Evolutionary conservation across 2,888 invertebrate genomes (phyloP), one percentile per base, ranked within the genome.

Genomic region (Cosmopolites sordidus): DNA sequence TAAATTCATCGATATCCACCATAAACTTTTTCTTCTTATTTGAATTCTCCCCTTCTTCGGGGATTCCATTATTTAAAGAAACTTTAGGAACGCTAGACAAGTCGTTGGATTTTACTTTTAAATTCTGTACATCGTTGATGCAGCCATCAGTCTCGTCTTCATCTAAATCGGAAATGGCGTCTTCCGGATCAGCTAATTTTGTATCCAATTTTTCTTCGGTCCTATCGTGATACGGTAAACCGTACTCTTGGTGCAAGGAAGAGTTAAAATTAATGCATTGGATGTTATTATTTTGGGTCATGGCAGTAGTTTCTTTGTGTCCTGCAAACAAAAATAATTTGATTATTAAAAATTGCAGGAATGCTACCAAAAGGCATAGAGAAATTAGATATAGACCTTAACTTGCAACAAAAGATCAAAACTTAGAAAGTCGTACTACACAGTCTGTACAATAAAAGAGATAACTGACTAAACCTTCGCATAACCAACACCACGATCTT

Each of bases 171-270:
- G 55, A 38, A 56, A 58, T 54, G 14, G 46, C 33, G 1, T 49
- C 39, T 22, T 49, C 49, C 6, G 17, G 12, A 9, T 40, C 45
- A 14, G 37, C 27, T 22, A 29, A 3, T 27, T 48, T 48, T 1
- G 14, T 15, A 6, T 37, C 42, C n/a, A 15, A 29, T 29, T 29
- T 42, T 27, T 16, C n/a, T 1, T 49, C 38, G 11, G 22, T 15
- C 8, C 45, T 43, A 2, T 16, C 15, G 6, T 73, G 72, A 58
- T 72, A 73, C 58, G 76, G 71, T 56, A 77, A 58, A 63, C 72
- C 75, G 69, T 75, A 78, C 62, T 79, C 78, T 65, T 78, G 78
- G 56, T 75, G 76, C 59, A 78, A 70, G 48, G 78, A 77, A 50
- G 76, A 73, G 59, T 77, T 76, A 64, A 78, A 77, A 62, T 65